Percentiles rank a stretch among this genome's conserved stretches.
phyloP scores from a whole-genome alignment of 2,113 vertebrate genomes.

The Eira barbara region DNA sequence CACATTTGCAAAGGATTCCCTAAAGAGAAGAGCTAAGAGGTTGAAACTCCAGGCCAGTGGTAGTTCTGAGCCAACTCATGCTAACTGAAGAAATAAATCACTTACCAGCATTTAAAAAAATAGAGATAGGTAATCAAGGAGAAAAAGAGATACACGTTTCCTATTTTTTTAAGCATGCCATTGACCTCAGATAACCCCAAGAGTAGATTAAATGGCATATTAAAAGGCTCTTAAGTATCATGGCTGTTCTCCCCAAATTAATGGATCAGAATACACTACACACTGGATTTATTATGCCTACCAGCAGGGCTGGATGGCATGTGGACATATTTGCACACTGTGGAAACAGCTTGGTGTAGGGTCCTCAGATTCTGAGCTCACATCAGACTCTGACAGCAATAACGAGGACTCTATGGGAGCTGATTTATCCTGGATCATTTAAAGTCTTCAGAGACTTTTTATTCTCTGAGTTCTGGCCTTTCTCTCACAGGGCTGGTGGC shows the following conservation, averaged over 20 bases:
- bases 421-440: constrained; percentile 46
- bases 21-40: neutral
- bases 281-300: constrained; percentile 3
- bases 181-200: constrained; percentile 16
- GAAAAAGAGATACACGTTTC: neutral
- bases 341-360: constrained; percentile 41
- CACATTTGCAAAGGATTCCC: neutral
- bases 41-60: neutral
- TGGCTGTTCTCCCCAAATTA: constrained; percentile 2
- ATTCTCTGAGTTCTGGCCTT: neutral
- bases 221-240: neutral
- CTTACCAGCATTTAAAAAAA: neutral
- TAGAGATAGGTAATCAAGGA: constrained; percentile 13
- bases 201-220: constrained; percentile 28
- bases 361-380: neutral
- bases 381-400: neutral
- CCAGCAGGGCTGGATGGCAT: neutral
- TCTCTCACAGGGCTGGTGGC: neutral
- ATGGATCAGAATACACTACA: neutral
- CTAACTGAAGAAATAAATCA: constrained; percentile 45
- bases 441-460: constrained; percentile 45
- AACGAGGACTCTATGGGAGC: neutral
- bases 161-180: neutral
- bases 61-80: neutral
- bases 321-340: neutral